Base-by-base conservation (phyloP, 2,888 invertebrate species). In the Megastigmus dorsalis region DNA sequence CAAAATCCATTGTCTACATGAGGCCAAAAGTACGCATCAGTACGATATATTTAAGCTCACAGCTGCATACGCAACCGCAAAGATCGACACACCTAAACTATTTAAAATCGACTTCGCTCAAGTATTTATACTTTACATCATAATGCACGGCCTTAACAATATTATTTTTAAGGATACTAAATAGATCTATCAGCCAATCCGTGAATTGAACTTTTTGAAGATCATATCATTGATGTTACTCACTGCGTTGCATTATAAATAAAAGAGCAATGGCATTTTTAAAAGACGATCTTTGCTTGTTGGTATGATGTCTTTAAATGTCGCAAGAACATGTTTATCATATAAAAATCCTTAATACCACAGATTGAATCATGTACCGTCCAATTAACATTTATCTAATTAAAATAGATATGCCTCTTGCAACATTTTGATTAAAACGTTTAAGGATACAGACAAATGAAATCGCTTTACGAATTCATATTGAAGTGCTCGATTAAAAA, bases 31-130 rank as follows among this genome's bases (percentile, higher is more conserved):
- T 75, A 71, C 43, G 63, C 41, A 59, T 18, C 50, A 57, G 48
- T 75, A 75, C 52, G 60, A 30, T 75, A 75, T 62, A 33, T n/a
- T n/a, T 70, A 60, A 65, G 52, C 71, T 75, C 62, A 67, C 75
- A 67, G 62, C 55, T 75, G 67, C 41, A 57, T 63, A 71, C 52
- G 26, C 45, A 67, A 71, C 50, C 45, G 60, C 62, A 60, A 74
- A 70, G 55, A 68, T 74, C 68, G 33, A 23, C 43, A 41, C 23
- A 10, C 54, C n/a, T 73, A 18, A 30, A 20, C n/a, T 28, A 3
- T 41, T 15, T 41, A 23, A 43, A 62, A 66, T 66, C 45, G 36
- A 26, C 9, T 54, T 36, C 57, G 45, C 45, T 55, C 43, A 45
- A 57, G n/a, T 59, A 69, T 65, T 57, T 30, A 55, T 52, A 54